Percentiles rank a stretch among this genome's conserved stretches.
These are phyloP conservation scores for Lasioglossum figueresi DNA, from an alignment of 2,888 invertebrate genomes.

Conservation along the genomic window DNA sequence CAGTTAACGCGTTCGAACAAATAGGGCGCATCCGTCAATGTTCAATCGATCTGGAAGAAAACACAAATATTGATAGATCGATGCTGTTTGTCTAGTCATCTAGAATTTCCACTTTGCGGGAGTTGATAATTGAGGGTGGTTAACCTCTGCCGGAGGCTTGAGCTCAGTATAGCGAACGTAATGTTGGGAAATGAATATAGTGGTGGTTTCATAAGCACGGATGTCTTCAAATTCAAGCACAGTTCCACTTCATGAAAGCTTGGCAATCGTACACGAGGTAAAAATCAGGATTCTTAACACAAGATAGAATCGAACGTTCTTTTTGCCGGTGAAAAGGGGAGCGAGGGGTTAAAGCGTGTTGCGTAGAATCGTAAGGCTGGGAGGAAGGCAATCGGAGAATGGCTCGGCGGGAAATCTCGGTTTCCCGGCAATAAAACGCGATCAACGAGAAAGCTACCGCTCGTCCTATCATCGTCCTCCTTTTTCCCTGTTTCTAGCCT, in stretches of 20 bases:
- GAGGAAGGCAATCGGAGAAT: background rate
- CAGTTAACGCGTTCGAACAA: background rate
- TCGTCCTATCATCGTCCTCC: background rate
- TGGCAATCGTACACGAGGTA: background rate
- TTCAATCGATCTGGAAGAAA: background rate
- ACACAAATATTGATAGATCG: background rate
- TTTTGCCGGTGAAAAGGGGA: background rate
- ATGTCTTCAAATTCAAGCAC: background rate
- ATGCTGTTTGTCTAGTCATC: background rate
- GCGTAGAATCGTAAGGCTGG: background rate
- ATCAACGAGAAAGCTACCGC: conserved; percentile 29
- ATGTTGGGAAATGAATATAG: background rate
- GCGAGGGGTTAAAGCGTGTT: background rate
- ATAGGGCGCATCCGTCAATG: background rate
- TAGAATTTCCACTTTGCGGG: background rate
- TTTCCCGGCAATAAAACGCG: conserved; percentile 11
- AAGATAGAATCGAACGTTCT: background rate
- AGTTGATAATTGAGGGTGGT: background rate
- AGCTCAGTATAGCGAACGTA: background rate
- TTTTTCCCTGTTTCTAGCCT: background rate
- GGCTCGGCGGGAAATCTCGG: conserved; percentile 2
- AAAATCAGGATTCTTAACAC: background rate
- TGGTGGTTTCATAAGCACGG: background rate
- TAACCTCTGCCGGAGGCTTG: background rate
- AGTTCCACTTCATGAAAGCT: background rate